Evolutionary conservation across 2,113 vertebrate genomes (phyloP).

Genomic region (Vireo altiloquus): DNA sequence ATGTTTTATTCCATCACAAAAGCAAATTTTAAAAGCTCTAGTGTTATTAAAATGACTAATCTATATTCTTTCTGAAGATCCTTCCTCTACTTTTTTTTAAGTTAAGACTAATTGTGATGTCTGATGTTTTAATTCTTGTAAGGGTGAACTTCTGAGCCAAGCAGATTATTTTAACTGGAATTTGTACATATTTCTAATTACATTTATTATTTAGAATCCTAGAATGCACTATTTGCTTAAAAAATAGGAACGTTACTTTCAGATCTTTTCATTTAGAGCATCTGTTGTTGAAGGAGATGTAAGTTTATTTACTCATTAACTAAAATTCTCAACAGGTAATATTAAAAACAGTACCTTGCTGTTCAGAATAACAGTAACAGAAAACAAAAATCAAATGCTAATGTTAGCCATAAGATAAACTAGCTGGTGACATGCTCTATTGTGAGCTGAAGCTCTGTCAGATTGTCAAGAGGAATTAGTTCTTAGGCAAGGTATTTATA

Average conservation of each 20-base stretch:
- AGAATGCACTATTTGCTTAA: neutral
- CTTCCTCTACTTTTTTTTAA: neutral
- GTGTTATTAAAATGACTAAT: neutral
- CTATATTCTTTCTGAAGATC: neutral
- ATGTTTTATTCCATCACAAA: neutral
- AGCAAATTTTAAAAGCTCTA: neutral
- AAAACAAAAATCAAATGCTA: conserved; percentile 15
- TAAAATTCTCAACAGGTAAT: neutral
- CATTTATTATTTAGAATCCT: neutral
- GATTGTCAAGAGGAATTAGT: conserved; percentile 48
- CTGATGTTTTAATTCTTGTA: neutral
- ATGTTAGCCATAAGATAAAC: conserved; percentile 10
- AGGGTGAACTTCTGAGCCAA: neutral
- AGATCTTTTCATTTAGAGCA: neutral
- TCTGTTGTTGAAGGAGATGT: neutral
- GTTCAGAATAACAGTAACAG: neutral
- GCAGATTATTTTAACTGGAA: neutral
- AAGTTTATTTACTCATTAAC: neutral
- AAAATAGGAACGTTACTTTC: neutral
- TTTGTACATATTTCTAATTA: neutral
- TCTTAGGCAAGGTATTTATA: conserved; percentile 55
- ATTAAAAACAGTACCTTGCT: neutral
- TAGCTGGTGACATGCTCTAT: neutral
- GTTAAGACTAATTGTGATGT: neutral
- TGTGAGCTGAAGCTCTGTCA: conserved; percentile 1